These are phyloP conservation scores for Tanypteryx hageni DNA, from an alignment of 2,888 invertebrate genomes.

Conservation along the genomic window DNA sequence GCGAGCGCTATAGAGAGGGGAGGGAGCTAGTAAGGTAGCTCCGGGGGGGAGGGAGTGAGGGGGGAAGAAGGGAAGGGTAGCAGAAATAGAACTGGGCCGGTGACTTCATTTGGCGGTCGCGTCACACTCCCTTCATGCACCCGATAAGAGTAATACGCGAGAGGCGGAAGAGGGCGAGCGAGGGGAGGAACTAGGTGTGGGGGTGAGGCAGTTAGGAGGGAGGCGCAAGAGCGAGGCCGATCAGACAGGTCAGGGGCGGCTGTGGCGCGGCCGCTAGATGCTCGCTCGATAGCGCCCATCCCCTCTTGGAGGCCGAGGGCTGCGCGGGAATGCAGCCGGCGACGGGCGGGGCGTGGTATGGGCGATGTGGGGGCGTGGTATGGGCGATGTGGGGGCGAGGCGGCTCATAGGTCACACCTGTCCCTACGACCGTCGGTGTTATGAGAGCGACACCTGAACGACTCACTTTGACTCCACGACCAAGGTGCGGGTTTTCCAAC, in stretches of 20 bases:
- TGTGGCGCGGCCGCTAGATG: background rate
- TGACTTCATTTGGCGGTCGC: conserved; percentile 61
- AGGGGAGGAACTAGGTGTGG: background rate
- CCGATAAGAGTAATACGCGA: background rate
- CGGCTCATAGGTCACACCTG: too few species aligned
- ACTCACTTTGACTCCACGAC: too few species aligned
- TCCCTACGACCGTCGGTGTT: too few species aligned
- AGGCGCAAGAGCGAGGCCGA: conserved; percentile 13
- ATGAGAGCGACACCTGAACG: too few species aligned
- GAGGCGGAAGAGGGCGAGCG: background rate
- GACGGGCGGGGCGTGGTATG: background rate
- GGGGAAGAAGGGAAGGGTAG: background rate
- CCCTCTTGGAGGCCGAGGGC: background rate
- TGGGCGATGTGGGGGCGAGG: background rate
- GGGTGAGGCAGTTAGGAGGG: background rate
- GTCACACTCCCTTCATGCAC: background rate
- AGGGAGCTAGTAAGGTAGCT: background rate
- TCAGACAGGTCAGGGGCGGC: conserved; percentile 39
- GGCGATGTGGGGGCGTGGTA: background rate
- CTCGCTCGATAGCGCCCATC: background rate
- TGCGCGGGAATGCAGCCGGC: background rate
- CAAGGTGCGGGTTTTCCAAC: too few species aligned
- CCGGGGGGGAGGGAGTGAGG: background rate
- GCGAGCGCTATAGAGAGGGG: background rate
- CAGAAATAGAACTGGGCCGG: conserved; percentile 57